Base-by-base conservation (phyloP, 2,113 vertebrate genomes). In the Petrocephalus zakoni region DNA sequence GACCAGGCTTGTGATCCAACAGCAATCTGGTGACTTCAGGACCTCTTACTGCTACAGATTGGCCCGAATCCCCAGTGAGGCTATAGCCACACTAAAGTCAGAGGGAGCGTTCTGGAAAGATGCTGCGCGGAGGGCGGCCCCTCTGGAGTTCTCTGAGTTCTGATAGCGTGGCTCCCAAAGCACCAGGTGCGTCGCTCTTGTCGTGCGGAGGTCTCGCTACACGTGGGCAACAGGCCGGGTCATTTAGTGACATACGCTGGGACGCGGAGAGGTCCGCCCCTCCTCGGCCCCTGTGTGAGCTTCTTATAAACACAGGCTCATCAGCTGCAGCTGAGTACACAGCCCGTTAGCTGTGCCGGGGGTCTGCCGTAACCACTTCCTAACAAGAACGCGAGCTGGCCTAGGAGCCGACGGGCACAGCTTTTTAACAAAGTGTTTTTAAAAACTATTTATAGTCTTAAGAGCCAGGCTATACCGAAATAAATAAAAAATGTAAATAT, bases 1-100 rank as follows among this genome's bases (percentile, higher is more conserved):
- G 17, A 37, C 72, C 72, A 95, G 91, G 92, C 95, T 94, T 93
- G 92, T 95, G 91, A 89, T 90, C 92, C 94, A 90, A 56, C 92
- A 93, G 93, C 61, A 64, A 25, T 4, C 61, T 21, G 19, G 78
- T 13, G 78, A 47, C 78, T 47, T 82, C 49, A 42, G 9, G 9
- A 83, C 49, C 21, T 0, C 81, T 5, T 46, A 49, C 34, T 49
- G 19, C 81, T n/a, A 42, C 9, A 46, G 46, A 2, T 49, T 49
- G 34, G 29, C 0, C 4, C 29, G 5, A 78, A 78, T 78, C 34
- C 29, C 19, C 34, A 37, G 72, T 42, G 37, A 42, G 34, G 19
- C 34, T 5, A 29, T 15, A 2, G 17, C 68, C 68, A 37, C 68
- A 75, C 68, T 75, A 37, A 75, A 42, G 68, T 37, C 34, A 37